Evolutionary conservation across 2,888 invertebrate species (phyloP), one percentile per base, ranked within the genome.

Genomic region (Drosophila cognata): DNA sequence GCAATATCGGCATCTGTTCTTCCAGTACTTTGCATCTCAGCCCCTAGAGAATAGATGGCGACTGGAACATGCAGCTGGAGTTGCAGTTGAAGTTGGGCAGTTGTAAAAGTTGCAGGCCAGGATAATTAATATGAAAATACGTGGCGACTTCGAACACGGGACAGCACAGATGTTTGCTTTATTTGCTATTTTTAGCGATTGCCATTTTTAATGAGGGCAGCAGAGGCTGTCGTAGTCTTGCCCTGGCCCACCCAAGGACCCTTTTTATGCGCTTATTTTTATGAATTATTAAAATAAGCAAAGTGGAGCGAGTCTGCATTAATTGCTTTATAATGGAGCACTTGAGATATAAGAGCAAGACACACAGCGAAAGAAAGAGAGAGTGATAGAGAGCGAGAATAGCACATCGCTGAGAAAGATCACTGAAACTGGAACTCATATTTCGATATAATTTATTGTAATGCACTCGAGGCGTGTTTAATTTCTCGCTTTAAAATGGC

Each of bases 401-500:
- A 41, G 53, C 35, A 53, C 50, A 29, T 21, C 31, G 35, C 8
- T 59, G 57, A 41, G 56, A 51, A 50, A 29, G 31, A 46, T 60
- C 28, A 29, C 31, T 36, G 3, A 8, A 11, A 53, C 36, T 61
- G 31, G n/a, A 64, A 71, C 82, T 85, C 88, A 84, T 89, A 86
- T 84, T 86, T 88, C 82, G 84, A 78, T 86, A 88, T 86, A 87
- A 90, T 87, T 87, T 87, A 90, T 87, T 86, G 89, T 83, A 88
- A 86, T 88, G 90, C 87, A 84, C 79, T 81, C 84, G 84, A 83
- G 87, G 90, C 87, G 90, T 88, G 89, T 90, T 87, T 83, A 81
- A 90, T 90, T 90, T 88, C 88, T 87, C 88, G 88, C 88, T 88
- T 88, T 88, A 90, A 88, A 88, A 89, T 79, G 85, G 90, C 89